These are phyloP conservation scores for Clinocottus analis DNA, from an alignment of 2,113 vertebrate species.

Conservation along the genomic window DNA sequence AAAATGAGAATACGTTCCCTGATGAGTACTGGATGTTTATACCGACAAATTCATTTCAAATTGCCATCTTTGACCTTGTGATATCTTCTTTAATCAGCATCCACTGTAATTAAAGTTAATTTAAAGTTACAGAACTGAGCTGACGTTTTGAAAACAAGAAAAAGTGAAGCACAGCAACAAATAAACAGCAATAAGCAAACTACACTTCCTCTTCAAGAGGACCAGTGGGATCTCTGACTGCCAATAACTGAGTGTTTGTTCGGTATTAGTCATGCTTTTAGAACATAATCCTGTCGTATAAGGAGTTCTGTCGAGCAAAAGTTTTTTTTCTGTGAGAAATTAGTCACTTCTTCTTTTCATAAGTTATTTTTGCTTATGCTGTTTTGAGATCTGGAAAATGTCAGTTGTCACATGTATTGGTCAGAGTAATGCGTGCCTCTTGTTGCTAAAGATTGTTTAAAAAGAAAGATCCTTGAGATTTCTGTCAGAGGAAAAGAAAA, in stretches of 20 bases:
- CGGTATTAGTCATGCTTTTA: background rate
- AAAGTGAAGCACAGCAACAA: conserved; percentile 24
- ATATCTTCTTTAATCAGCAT: background rate
- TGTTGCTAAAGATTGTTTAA: background rate
- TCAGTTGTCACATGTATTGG: conserved; percentile 6
- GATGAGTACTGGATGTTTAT: background rate
- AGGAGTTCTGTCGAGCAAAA: conserved; percentile 6
- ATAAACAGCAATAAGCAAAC: conserved; percentile 38
- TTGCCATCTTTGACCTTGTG: background rate
- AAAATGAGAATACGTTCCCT: background rate
- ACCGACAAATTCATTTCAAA: background rate
- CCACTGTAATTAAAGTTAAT: background rate
- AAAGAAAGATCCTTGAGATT: conserved; percentile 6
- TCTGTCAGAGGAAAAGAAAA: no score
- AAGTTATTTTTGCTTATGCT: conserved; percentile 7
- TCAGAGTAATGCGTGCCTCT: background rate
- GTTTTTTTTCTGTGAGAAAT: background rate
- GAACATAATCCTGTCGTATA: background rate
- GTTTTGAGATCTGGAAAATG: conserved; percentile 24
- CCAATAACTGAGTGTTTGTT: conserved; percentile 16
- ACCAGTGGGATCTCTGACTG: conserved; percentile 25
- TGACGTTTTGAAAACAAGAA: conserved; percentile 34
- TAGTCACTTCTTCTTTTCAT: conserved; percentile 21
- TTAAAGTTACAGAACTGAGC: conserved; percentile 21
- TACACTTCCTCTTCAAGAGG: conserved; percentile 40